Evolutionary conservation across 2,797 vertebrate species (phyloP), one percentile per base, ranked within the genome.

Genomic region (Gymnocypris eckloni): DNA sequence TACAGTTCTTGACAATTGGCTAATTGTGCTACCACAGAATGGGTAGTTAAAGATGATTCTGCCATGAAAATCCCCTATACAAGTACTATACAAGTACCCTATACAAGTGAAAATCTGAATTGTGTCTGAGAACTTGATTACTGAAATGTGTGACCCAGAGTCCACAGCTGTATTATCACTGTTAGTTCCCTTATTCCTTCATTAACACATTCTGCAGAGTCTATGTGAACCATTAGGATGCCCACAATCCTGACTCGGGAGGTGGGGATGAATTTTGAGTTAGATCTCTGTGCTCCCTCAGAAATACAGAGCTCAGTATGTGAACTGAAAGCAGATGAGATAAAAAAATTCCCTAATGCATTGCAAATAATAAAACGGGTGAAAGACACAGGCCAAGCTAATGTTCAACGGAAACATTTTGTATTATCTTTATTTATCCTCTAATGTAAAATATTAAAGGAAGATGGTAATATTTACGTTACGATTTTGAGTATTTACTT

Each of bases 301-400:
- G 41, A 64, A 75, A 37, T 75, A 33, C 41, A 61, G 28, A 25
- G 20, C 28, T 76, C 28, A 83, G 56, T 66, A 50, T 83, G 28
- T 64, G 33, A 83, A 72, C 22, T 59, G 69, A 71, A 72, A 83
- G 72, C 82, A 52, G 72, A 83, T 67, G 48, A 75, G 72, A 83
- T 59, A 2, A 37, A 37, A 67, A 66, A 2, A 45, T 20, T 25
- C 50, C 37, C 37, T 28, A 41, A 61, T 64, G 18, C 25, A 75
- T 64, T 66, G 43, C 59, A 66, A 48, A 71, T 28, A 71, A 25
- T 39, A 82, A 72, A 72, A 43, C 3, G 2, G 3, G 20, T 50
- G n/a, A 25, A 61, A 79, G 59, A 33, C 64, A 10, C 28, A 9
- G 15, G 16, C 10, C 52, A 45, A 45, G 69, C 39, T 33, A 61